Base-by-base conservation (phyloP, 2,113 vertebrate species). In the Proteles cristata region DNA sequence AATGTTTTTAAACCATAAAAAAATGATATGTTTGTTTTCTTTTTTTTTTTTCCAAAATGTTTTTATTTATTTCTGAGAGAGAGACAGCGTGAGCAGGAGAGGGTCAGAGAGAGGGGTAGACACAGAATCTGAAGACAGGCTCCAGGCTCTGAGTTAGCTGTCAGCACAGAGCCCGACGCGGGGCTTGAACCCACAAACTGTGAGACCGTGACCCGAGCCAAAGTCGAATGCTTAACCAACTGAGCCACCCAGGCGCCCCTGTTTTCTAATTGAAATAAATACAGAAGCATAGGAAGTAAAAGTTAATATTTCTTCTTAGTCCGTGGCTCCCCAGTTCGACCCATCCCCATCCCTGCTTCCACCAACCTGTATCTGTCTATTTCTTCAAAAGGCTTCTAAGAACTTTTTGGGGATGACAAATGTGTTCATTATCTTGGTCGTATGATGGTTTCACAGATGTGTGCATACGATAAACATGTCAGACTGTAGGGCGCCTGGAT, bases 1-100 rank as follows among this genome's bases (percentile, higher is more conserved):
- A 48, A 63, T 81, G 31, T 91, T 96, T 88, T 97, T 65, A 69
- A 95, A 50, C 91, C 92, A 45, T 45, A 88, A 71, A 84, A 92
- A 71, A 90, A 96, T 50, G 28, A 9, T 16, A 26, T 81, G n/a
- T 15, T 93, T 90, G 21, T 89, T 94, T 95, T 88, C 17, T 58
- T 3, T 39, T 39, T 39, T 39, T 39, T 39, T 39, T 39, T 39
- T 39, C 39, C 39, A 39, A 39, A 39, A 39, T 39, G 39, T 39
- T 39, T 39, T 39, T 39, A 39, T 39, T 39, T 39, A 39, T 39
- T 39, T 39, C 39, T 39, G 39, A 39, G 39, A 39, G 39, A 39
- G 39, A 39, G 39, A 39, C 39, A 39, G 39, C 39, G 39, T 39
- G 39, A 39, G 39, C 39, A 39, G 39, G 39, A 39, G 39, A 39